These are phyloP conservation scores for Stramonita haemastoma DNA, from an alignment of 2,888 invertebrate genomes.

Conservation along the genomic window DNA sequence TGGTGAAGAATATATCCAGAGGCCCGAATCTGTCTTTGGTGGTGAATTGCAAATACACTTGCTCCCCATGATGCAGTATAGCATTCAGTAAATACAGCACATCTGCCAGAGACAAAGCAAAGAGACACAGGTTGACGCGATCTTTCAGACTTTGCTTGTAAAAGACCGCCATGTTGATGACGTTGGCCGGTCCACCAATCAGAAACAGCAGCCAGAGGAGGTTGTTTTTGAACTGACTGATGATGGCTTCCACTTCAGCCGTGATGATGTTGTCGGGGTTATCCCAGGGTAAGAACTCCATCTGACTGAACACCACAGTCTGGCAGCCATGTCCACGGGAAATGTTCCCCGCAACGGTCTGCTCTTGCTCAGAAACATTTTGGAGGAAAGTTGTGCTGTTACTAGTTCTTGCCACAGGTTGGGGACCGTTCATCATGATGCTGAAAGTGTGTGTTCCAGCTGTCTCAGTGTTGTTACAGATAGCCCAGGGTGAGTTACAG, in stretches of 20 bases:
- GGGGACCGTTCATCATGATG: no score
- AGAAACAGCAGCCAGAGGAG: background rate
- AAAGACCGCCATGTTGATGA: slow-evolving; percentile 27
- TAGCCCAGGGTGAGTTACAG: no score
- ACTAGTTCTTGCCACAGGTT: no score
- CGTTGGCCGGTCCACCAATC: slow-evolving; percentile 28
- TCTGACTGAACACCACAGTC: background rate
- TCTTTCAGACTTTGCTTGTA: slow-evolving; percentile 20
- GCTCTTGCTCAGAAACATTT: no score
- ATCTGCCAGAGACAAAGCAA: slow-evolving; percentile 16
- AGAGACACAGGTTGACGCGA: slow-evolving; percentile 25
- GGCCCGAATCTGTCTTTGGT: background rate
- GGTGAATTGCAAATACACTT: slow-evolving; percentile 1
- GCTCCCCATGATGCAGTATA: background rate
- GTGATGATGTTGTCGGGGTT: slow-evolving; percentile 19
- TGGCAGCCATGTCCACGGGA: background rate
- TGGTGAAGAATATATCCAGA: background rate
- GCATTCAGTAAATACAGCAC: background rate
- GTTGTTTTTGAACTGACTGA: background rate
- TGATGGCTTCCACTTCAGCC: slow-evolving; percentile 1
- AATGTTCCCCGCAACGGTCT: no score
- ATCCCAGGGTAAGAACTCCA: slow-evolving; percentile 17
- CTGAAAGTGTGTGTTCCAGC: no score
- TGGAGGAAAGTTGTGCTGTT: no score
- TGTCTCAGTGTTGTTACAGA: no score